A percentile compares a stretch with the other conserved stretches of the same genome.
phyloP scores from a whole-genome alignment of 2,888 invertebrate genomes.

The Platynereis dumerilii region DNA sequence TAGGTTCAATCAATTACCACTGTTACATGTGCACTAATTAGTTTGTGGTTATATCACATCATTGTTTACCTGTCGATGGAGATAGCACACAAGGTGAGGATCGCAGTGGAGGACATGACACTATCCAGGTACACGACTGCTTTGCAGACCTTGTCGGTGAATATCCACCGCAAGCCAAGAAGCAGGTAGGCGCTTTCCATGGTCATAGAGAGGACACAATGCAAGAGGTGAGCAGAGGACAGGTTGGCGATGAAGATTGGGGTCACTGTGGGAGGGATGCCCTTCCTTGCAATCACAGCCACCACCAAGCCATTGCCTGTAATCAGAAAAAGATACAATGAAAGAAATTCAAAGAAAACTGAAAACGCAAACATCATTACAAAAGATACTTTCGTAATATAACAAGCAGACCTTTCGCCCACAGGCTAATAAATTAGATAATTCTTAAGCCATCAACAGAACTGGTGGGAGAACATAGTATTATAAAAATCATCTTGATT shows the following conservation, averaged over 20 bases:
- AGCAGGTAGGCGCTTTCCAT: conserved; percentile 17
- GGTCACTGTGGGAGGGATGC: conserved; percentile 1
- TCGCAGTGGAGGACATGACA: conserved; percentile 6
- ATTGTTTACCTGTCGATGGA: conserved; percentile 22
- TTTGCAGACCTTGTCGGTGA: conserved; percentile 13
- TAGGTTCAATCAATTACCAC: no score
- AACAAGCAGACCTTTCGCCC: no score
- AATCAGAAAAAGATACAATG: no score
- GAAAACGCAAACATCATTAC: no score
- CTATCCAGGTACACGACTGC: conserved; percentile 6
- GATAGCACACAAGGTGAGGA: conserved; percentile 18
- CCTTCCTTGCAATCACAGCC: neutral
- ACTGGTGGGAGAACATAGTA: no score
- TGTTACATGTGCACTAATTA: no score
- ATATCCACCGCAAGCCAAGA: conserved; percentile 6
- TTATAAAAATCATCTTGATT: no score
- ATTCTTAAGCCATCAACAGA: no score
- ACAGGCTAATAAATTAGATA: no score
- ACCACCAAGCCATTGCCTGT: conserved; percentile 1
- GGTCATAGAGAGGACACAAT: conserved; percentile 11
- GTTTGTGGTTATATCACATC: no score
- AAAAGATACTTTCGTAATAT: no score
- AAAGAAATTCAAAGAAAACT: no score
- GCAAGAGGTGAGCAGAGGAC: conserved; percentile 13
- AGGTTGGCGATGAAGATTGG: conserved; percentile 21